phyloP scores from a whole-genome alignment of 2,888 invertebrate genomes.

The Oscheius sp. region DNA sequence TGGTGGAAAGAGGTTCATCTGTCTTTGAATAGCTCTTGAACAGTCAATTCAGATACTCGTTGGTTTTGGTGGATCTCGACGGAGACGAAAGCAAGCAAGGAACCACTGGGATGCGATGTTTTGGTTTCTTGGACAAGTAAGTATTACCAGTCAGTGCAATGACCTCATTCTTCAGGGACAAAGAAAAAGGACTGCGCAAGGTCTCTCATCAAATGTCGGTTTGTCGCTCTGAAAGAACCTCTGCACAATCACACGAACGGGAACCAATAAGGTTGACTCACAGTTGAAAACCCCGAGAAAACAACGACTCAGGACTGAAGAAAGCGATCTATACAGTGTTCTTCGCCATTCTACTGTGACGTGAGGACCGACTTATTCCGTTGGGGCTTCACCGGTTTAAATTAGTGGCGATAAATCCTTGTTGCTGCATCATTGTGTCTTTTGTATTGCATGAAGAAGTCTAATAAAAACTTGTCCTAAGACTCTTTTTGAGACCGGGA shows the following conservation, averaged over 20 bases:
- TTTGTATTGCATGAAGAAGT: background rate
- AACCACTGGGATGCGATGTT: background rate
- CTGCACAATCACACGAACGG: too few relatives aligned
- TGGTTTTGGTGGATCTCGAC: constrained; percentile 65
- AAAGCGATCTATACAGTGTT: background rate
- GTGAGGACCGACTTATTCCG: constrained; percentile 37
- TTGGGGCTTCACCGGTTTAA: constrained; percentile 20
- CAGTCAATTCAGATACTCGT: constrained; percentile 50
- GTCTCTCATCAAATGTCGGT: too few relatives aligned
- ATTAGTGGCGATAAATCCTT: background rate
- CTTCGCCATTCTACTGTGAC: constrained; percentile 20
- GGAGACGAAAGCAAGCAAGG: constrained; percentile 11
- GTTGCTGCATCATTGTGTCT: background rate
- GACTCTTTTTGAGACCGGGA: background rate
- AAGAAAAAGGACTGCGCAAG: too few relatives aligned
- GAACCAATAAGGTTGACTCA: too few relatives aligned
- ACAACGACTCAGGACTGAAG: constrained; percentile 21
- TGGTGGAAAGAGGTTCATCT: constrained; percentile 59
- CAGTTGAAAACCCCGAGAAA: background rate
- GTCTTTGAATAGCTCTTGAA: background rate
- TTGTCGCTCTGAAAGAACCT: too few relatives aligned
- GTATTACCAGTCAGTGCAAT: too few relatives aligned
- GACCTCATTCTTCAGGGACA: too few relatives aligned
- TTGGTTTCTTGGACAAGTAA: constrained; percentile 17
- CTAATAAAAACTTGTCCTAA: constrained; percentile 6